Percentiles rank a stretch among this genome's conserved stretches.
Conservation (phyloP, 2,888 invertebrate genomes). For the Stegophylla sp. region DNA sequence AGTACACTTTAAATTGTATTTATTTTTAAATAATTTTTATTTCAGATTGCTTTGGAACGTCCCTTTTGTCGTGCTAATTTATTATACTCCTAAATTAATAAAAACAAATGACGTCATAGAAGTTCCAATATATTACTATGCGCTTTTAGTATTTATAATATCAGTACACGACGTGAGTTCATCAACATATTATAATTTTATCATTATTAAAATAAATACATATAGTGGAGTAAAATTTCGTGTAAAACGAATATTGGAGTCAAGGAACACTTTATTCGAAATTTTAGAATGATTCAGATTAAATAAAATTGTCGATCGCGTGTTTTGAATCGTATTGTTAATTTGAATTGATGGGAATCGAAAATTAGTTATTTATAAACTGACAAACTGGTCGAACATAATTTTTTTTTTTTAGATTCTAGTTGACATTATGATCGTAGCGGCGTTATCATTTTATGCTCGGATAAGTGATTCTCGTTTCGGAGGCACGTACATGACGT, state of each 20-base stretch:
- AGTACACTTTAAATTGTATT: too few species aligned
- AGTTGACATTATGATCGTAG: slow-evolving; percentile 91
- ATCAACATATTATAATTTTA: not conserved
- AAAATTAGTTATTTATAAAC: not conserved
- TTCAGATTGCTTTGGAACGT: slow-evolving; percentile 40
- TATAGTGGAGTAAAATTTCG: too few species aligned
- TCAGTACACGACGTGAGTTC: slow-evolving; percentile 31
- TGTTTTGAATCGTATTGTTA: too few species aligned
- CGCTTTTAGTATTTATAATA: slow-evolving; percentile 8
- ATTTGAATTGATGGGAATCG: too few species aligned
- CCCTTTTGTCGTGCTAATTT: slow-evolving; percentile 6
- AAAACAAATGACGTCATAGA: not conserved
- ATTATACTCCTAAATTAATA: slow-evolving; percentile 22
- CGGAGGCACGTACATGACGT: slow-evolving; percentile 99
- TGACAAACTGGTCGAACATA: not conserved
- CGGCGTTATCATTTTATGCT: slow-evolving; percentile 97
- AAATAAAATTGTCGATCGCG: not conserved
- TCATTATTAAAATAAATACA: too few species aligned
- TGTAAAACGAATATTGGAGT: not conserved
- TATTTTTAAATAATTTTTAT: not conserved
- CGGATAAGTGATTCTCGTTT: slow-evolving; percentile 94
- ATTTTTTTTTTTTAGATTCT: slow-evolving; percentile 22
- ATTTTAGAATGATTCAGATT: not conserved
- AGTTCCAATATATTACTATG: slow-evolving; percentile 26
- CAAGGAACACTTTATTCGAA: too few species aligned